Base-by-base conservation (phyloP, 2,888 invertebrate genomes). In the Epinotia brunnichana region DNA sequence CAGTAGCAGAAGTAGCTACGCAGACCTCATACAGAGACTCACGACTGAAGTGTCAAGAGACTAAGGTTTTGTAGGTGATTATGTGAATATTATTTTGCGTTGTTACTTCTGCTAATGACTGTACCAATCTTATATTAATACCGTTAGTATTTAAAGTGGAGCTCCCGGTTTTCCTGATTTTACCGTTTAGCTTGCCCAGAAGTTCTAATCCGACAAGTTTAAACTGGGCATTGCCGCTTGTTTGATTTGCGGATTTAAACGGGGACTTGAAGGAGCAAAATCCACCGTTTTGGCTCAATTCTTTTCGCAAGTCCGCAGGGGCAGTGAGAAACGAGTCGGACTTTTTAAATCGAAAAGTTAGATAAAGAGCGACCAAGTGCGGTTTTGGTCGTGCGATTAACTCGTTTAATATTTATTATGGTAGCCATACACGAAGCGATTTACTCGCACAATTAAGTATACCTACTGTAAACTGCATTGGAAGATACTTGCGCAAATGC, bases 341-440 rank as follows among this genome's bases (percentile, higher is more conserved):
- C 44, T 56, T 51, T 70, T 57, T 70, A 70, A 70, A 70, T 63
- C 70, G 62, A 29, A 57, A 70, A 57, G 68, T 59, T 51, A 59
- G 44, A 70, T 51, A 63, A 21, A 70, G 41, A 24, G 51, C 13
- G 21, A n/a, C 19, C n/a, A 54, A 56, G n/a, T 66, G 54, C 24
- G 41, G 41, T 41, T n/a, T 11, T 10, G 3, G 9, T 59, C 17
- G n/a, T 17, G 39, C 41, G 7, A 35, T 13, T 60, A 19, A 9
- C 35, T 60, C 3, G 41, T 17, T 21, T 61, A n/a, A n/a, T n/a
- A 21, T 61, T 9, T 41, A 60, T 41, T 24, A 24, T 24, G 7
- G 13, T 3, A n/a, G n/a, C n/a, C n/a, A n/a, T n/a, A n/a, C n/a
- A n/a, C n/a, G n/a, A n/a, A n/a, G n/a, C n/a, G n/a, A n/a, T n/a